Evolutionary conservation across 2,888 invertebrate species (phyloP).

Genomic region (Pterostichus niger): DNA sequence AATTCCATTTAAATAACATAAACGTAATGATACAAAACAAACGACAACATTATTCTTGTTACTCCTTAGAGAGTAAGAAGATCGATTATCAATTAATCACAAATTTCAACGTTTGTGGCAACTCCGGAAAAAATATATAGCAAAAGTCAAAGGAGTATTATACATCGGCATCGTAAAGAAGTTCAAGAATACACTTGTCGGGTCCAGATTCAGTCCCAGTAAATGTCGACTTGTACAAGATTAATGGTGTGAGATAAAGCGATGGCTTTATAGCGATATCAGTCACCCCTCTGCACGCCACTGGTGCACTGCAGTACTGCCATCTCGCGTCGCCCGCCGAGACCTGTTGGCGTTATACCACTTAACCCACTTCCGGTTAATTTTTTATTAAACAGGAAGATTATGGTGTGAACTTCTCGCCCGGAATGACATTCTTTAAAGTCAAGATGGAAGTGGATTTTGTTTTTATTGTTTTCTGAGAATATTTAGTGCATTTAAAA

Average conservation of each 20-base stretch:
- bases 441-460: neutral
- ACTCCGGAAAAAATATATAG: slow-evolving; percentile 4
- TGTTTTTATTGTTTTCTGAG: neutral
- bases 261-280: slow-evolving; percentile 73
- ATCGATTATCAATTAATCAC: slow-evolving; percentile 28
- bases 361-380: slow-evolving; percentile 64
- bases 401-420: slow-evolving; percentile 34
- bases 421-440: slow-evolving; percentile 1
- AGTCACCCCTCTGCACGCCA: slow-evolving; percentile 68
- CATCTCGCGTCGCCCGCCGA: slow-evolving; percentile 40
- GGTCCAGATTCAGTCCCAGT: slow-evolving; percentile 69
- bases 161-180: slow-evolving; percentile 66
- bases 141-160: slow-evolving; percentile 58
- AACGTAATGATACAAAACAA: neutral
- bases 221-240: slow-evolving; percentile 72
- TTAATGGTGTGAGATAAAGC: slow-evolving; percentile 74
- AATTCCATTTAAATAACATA: neutral
- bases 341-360: slow-evolving; percentile 73
- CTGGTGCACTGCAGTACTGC: slow-evolving; percentile 21
- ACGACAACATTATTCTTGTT: neutral
- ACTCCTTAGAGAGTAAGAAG: neutral
- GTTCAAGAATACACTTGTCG: slow-evolving; percentile 70
- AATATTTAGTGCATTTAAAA: neutral
- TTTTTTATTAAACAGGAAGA: slow-evolving; percentile 56
- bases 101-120: slow-evolving; percentile 36